Evolutionary conservation across 2,113 vertebrate species (phyloP).

Genomic region (Harpagus bidentatus): DNA sequence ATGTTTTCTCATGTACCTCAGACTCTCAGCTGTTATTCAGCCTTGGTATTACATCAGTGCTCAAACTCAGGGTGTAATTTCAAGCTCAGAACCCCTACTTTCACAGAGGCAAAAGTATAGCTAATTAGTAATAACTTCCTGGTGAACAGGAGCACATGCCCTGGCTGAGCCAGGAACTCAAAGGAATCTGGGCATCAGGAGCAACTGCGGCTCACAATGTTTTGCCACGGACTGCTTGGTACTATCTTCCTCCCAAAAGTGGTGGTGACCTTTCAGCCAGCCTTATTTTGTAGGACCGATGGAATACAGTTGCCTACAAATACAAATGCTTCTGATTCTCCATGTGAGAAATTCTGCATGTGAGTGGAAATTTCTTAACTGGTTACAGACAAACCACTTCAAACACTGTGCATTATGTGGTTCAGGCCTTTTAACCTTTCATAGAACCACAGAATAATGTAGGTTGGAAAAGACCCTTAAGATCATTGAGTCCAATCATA

Average conservation of each 20-base stretch:
- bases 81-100: not conserved
- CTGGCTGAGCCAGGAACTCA: not conserved
- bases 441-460: no score
- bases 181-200: no score
- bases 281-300: not conserved
- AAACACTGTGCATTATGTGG: not conserved
- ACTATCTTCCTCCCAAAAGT: not conserved
- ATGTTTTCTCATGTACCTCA: not conserved
- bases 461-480: no score
- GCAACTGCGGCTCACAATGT: not conserved
- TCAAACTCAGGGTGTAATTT: not conserved
- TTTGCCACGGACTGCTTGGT: not conserved
- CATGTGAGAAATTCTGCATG: not conserved
- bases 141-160: accelerated
- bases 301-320: not conserved
- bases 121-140: not conserved
- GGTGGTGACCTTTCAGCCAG: not conserved
- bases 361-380: not conserved
- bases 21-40: not conserved
- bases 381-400: not conserved
- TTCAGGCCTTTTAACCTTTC: not conserved
- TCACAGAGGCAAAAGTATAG: not conserved
- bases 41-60: not conserved
- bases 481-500: no score
- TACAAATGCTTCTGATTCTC: not conserved